These are phyloP conservation scores for Anableps anableps DNA, from an alignment of 2,797 vertebrate genomes.

Conservation along the genomic window DNA sequence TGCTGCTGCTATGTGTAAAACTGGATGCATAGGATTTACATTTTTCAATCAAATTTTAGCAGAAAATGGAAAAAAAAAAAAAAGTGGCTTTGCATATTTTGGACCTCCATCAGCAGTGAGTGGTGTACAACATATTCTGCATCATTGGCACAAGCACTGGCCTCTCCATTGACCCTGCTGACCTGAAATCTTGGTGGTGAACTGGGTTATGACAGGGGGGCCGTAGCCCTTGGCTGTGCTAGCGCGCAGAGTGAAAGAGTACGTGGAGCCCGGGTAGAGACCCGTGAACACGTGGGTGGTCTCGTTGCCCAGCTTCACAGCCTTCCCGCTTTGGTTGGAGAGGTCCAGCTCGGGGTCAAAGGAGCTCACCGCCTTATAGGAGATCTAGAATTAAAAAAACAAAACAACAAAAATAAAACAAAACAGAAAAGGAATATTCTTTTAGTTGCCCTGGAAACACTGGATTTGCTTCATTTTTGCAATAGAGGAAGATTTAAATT, in stretches of 20 bases:
- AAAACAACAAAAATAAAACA: too few species aligned
- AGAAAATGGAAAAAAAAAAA: not conserved
- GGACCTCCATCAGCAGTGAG: not conserved
- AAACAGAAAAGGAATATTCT: slow-evolving; percentile 54
- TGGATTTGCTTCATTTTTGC: not conserved
- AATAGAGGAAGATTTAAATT: slow-evolving; percentile 41
- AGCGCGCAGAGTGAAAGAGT: slow-evolving; percentile 95
- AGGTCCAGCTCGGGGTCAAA: slow-evolving; percentile 98
- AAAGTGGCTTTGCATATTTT: slow-evolving; percentile 12
- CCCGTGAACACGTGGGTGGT: slow-evolving; percentile 93
- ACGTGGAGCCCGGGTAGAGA: slow-evolving; percentile 94
- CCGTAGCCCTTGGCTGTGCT: slow-evolving; percentile 97
- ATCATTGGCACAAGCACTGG: slow-evolving; percentile 4
- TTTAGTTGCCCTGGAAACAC: slow-evolving; percentile 23
- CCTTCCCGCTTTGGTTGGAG: slow-evolving; percentile 97
- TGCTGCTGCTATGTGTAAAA: not conserved
- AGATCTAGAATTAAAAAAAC: slow-evolving; percentile 85
- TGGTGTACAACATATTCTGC: slow-evolving; percentile 1
- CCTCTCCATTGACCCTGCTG: slow-evolving; percentile 52
- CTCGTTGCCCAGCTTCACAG: slow-evolving; percentile 95
- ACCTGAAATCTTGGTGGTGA: slow-evolving; percentile 99
- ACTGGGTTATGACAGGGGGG: slow-evolving; percentile 92
- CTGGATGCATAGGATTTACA: not conserved
- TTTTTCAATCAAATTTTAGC: not conserved
- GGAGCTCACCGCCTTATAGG: slow-evolving; percentile 98